Evolutionary conservation across 2,797 vertebrate genomes (phyloP).

Genomic region (Galaxias olidus): DNA sequence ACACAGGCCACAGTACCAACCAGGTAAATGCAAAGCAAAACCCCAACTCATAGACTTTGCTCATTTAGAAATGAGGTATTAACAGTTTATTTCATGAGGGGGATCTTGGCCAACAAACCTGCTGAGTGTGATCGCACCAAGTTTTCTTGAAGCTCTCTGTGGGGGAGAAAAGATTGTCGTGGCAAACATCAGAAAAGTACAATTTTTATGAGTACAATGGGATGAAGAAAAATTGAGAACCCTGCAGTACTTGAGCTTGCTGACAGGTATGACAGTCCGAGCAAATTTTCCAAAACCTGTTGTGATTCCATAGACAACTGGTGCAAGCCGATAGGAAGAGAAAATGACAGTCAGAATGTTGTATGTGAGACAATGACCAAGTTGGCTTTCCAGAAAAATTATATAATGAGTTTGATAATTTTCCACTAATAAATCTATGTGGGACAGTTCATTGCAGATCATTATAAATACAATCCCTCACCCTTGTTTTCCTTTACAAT

Average conservation of each 20-base stretch:
- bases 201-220: too few species aligned
- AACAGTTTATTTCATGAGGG: not conserved
- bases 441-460: too few species aligned
- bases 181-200: not conserved
- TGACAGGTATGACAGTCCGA: slow-evolving; percentile 90
- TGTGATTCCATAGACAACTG: slow-evolving; percentile 98
- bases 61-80: not conserved
- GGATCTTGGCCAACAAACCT: slow-evolving; percentile 72
- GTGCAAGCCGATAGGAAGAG: slow-evolving; percentile 36
- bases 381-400: not conserved
- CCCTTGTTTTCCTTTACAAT: slow-evolving; percentile 92
- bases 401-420: too few species aligned
- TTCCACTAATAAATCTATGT: too few species aligned
- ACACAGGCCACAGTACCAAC: slow-evolving; percentile 4
- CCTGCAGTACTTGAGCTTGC: slow-evolving; percentile 83
- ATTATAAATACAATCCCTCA: slow-evolving; percentile 44
- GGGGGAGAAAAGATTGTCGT: slow-evolving; percentile 22
- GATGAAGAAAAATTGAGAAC: too few species aligned
- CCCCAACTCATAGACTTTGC: not conserved
- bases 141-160: slow-evolving; percentile 95
- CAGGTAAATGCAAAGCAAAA: not conserved
- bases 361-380: not conserved
- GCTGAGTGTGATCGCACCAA: slow-evolving; percentile 94
- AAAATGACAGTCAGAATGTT: slow-evolving; percentile 11
- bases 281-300: slow-evolving; percentile 99